Evolutionary conservation across 2,113 vertebrate species (phyloP).

Genomic region (Aldabrachelys gigantea): DNA sequence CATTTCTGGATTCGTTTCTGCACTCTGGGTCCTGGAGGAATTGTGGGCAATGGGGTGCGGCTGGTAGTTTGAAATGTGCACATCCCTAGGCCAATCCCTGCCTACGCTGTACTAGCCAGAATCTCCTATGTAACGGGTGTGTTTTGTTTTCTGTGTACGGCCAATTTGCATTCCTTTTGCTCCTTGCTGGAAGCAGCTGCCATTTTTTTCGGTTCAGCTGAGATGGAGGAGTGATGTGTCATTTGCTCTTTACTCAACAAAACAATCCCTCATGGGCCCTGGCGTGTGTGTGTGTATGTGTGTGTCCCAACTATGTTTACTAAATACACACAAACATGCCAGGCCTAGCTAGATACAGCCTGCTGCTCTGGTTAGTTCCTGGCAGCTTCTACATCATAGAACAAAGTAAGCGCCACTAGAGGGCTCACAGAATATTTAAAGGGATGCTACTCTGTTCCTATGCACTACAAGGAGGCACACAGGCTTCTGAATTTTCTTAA

Average conservation of each 20-base stretch:
- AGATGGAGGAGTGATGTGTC: neutral
- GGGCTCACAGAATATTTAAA: neutral
- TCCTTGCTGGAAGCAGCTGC: neutral
- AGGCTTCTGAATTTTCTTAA: neutral
- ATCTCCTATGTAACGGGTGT: neutral
- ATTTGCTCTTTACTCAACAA: neutral
- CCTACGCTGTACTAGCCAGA: neutral
- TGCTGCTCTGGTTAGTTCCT: neutral
- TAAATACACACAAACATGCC: neutral
- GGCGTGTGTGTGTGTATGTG: no score
- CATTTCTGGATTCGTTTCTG: neutral
- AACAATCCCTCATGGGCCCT: neutral
- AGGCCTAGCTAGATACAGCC: neutral
- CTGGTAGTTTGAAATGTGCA: neutral
- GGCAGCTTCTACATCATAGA: neutral
- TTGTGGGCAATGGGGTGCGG: neutral
- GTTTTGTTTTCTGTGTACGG: neutral
- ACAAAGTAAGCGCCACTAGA: accelerated
- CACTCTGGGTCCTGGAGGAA: neutral
- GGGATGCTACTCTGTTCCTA: neutral
- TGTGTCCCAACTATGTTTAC: neutral
- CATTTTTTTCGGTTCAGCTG: neutral
- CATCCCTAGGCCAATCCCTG: neutral
- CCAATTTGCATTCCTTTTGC: neutral
- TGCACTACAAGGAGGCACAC: accelerated